Base-by-base conservation (phyloP, 2,888 invertebrate genomes). In the Nomada goodeniana region DNA sequence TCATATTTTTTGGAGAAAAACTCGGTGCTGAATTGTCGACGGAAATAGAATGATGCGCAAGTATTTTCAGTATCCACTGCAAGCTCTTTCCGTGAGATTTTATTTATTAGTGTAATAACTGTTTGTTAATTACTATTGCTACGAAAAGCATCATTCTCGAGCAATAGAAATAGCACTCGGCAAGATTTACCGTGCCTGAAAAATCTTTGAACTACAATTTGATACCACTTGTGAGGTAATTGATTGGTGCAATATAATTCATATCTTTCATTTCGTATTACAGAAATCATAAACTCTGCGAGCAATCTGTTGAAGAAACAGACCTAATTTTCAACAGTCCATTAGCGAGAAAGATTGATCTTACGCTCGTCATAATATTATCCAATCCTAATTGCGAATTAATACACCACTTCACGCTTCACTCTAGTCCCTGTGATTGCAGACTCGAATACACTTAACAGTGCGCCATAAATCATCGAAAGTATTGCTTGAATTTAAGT, bases 361-460 rank as follows among this genome's bases (percentile, higher is more conserved):
- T 57, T 23, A 13, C 44, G 29, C 29, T 52, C 20, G 9, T n/a
- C 20, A 15, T 50, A 36, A 50, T 29, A n/a, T 50, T 52, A 70
- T 60, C 50, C 4, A 36, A 60, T 47, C 15, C 20, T 70, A 60
- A 70, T 60, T 70, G 47, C 59, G 29, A 60, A 60, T 52, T 52
- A 60, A 60, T 60, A 11, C 20, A 36, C 7, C 60, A n/a, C 59
- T 57, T 59, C 69, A 26, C 68, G 57, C 44, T 47, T 69, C 69
- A 5, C 20, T 15, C 36, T 10, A 0, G 29, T 55, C 44, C 26
- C 10, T 10, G 23, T 15, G 44, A 63, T 63, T 20, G 20, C 44
- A 63, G 20, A 11, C 44, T n/a, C 20, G 63, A 47, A 63, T 50
- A 26, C 26, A 15, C 50, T 64, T 50, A 29, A 2, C 50, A 64